Percentiles rank a stretch among this genome's conserved stretches.
Evolutionary conservation across 35 echinoderm and acorn worm species (phyloP).

Genomic region (Heliocidaris tuberculata): DNA sequence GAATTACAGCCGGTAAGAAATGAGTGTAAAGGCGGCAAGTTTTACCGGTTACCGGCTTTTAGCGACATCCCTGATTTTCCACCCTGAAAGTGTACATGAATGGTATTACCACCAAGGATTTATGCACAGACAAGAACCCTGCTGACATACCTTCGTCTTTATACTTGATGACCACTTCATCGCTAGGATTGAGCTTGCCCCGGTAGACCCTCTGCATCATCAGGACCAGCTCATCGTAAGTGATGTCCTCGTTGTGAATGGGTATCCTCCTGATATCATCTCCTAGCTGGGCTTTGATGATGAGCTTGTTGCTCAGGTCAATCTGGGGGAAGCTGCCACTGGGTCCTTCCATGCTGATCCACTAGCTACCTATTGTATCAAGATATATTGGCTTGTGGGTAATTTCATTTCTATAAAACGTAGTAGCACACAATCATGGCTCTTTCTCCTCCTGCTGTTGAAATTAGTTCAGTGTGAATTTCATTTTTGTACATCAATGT

Average conservation of each 20-base stretch:
- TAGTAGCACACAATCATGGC: no score
- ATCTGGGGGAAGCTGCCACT: constrained; percentile 79
- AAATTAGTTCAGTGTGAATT: no score
- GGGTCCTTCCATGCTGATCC: constrained; percentile 13
- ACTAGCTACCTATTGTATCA: neutral
- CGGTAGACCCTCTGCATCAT: constrained; percentile 99
- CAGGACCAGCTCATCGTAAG: constrained; percentile 88
- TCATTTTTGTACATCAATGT: no score
- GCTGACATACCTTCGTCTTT: constrained; percentile 88
- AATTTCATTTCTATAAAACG: no score
- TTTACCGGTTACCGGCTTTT: no score
- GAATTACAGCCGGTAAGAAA: no score
- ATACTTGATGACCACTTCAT: constrained; percentile 96
- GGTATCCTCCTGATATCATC: constrained; percentile 96
- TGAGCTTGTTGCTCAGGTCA: constrained; percentile 98
- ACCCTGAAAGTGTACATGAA: no score
- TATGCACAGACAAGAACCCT: neutral
- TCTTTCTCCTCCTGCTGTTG: no score
- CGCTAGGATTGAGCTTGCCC: constrained; percentile 85
- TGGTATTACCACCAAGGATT: no score
- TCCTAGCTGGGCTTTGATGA: constrained; percentile 95
- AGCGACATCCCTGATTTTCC: no score
- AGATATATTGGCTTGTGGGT: no score
- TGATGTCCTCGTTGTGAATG: constrained; percentile 94
- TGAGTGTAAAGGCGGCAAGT: no score